Conservation (phyloP, 2,113 vertebrate genomes). For the Delphinus delphis region DNA sequence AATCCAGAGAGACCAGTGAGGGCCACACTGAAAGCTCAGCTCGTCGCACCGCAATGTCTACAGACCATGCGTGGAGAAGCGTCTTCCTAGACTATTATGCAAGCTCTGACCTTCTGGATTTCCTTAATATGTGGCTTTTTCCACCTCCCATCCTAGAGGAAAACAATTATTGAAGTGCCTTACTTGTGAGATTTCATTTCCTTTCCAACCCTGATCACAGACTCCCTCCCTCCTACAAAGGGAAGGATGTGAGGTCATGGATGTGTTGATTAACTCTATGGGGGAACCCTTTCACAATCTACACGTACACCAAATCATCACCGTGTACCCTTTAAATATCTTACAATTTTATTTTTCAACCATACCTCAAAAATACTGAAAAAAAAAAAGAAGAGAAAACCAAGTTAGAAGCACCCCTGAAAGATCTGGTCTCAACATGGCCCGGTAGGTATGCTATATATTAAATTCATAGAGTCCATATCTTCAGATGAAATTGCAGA, state of each 20-base stretch:
- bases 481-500: no score
- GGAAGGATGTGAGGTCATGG: background rate
- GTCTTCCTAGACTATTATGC: background rate
- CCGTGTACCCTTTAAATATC: background rate
- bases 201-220: background rate
- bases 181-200: background rate
- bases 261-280: rapidly evolving
- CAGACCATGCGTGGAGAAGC: background rate
- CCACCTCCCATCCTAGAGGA: background rate
- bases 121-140: no score
- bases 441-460: background rate
- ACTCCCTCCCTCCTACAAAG: background rate
- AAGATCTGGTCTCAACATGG: background rate
- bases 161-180: background rate
- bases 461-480: background rate
- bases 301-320: rapidly evolving
- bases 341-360: background rate
- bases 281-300: background rate
- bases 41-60: background rate
- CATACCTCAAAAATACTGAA: background rate
- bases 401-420: background rate
- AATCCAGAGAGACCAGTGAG: background rate
- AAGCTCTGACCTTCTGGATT: background rate
- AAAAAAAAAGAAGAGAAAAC: background rate
- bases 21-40: background rate